Conservation (phyloP, 2,113 vertebrate species). For the Fulica atra region DNA sequence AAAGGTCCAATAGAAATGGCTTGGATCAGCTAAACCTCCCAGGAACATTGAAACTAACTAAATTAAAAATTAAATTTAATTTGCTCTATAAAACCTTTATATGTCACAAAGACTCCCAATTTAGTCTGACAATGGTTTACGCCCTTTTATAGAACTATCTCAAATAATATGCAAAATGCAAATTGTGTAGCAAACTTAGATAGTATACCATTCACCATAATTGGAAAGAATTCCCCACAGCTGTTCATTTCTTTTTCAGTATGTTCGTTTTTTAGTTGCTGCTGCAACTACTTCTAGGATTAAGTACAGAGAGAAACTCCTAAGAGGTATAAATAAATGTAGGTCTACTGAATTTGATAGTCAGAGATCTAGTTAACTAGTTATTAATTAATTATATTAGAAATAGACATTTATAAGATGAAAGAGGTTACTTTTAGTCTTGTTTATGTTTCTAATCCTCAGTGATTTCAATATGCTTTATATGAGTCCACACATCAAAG, state of each 20-base stretch:
- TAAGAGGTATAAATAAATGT: neutral
- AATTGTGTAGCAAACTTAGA: neutral
- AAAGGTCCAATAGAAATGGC: neutral
- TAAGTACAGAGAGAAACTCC: neutral
- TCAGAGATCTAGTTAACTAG: neutral
- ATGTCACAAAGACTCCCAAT: slow-evolving; percentile 32
- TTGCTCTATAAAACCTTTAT: neutral
- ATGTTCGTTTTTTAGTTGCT: neutral
- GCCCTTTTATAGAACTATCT: slow-evolving; percentile 38
- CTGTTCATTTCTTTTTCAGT: neutral
- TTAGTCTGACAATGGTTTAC: slow-evolving; percentile 49
- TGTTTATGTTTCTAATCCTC: neutral
- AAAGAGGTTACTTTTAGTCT: neutral
- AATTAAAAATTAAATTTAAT: slow-evolving; percentile 66
- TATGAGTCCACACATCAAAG: neutral
- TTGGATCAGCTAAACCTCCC: slow-evolving; percentile 18
- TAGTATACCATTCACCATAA: neutral
- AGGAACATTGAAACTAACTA: slow-evolving; percentile 17
- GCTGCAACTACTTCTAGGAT: neutral
- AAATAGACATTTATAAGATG: neutral
- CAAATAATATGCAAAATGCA: neutral
- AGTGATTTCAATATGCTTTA: neutral
- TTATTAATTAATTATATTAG: neutral
- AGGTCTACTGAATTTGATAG: neutral
- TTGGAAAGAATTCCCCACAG: neutral